Conservation (phyloP, 2,113 vertebrate genomes). For the Parus major region DNA sequence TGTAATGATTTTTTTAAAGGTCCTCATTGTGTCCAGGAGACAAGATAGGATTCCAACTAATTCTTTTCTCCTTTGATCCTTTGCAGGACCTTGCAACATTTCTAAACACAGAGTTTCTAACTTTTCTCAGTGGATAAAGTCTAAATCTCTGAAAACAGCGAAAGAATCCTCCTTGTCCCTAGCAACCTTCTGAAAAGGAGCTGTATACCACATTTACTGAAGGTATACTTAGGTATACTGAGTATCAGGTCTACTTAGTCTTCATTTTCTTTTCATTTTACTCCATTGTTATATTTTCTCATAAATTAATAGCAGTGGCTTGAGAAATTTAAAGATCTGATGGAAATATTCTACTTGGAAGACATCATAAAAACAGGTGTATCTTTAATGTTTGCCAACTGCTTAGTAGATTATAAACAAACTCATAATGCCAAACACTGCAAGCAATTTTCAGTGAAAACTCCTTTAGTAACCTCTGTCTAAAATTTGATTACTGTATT, state of each 20-base stretch:
- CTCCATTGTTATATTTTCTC: background rate
- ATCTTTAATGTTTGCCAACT: background rate
- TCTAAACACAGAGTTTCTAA: background rate
- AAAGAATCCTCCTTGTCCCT: background rate
- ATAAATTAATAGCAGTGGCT: background rate
- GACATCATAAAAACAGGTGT: background rate
- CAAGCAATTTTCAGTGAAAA: slow-evolving; percentile 33
- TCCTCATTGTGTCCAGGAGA: background rate
- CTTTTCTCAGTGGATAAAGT: background rate
- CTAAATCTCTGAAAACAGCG: background rate
- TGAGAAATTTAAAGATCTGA: background rate
- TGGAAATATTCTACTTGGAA: background rate
- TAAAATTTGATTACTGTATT: slow-evolving; percentile 53
- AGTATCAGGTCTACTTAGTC: background rate
- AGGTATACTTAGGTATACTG: background rate
- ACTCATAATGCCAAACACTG: background rate
- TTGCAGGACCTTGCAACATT: background rate
- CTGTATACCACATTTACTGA: background rate
- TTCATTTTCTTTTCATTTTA: background rate
- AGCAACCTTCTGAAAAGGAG: background rate
- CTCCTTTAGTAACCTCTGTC: slow-evolving; percentile 4
- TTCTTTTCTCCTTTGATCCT: background rate
- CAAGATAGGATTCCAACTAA: background rate
- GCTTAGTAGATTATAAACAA: background rate
- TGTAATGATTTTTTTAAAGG: background rate